These are phyloP conservation scores for Xestia c-nigrum DNA, from an alignment of 2,888 invertebrate genomes.

Conservation along the genomic window DNA sequence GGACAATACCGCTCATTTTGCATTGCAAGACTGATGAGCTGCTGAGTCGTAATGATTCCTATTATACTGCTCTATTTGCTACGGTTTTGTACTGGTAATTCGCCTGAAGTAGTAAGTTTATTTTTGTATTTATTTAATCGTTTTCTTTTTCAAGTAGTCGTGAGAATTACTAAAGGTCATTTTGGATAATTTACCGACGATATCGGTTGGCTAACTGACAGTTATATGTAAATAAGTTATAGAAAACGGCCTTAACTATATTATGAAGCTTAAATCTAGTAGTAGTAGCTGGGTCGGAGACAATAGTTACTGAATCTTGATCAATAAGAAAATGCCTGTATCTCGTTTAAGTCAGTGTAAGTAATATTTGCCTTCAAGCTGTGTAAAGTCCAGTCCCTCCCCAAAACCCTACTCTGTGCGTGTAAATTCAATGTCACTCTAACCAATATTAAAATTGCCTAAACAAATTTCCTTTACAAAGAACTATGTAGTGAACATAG, in stretches of 20 bases:
- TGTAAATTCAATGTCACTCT: neutral
- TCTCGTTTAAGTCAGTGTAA: neutral
- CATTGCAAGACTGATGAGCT: constrained; percentile 10
- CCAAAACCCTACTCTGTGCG: neutral
- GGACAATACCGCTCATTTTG: constrained; percentile 27
- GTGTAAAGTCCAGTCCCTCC: neutral
- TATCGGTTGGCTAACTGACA: too few relatives aligned
- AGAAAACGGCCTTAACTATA: too few relatives aligned
- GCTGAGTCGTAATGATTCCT: constrained; percentile 58
- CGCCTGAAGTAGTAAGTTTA: constrained; percentile 53
- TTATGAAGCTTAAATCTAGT: too few relatives aligned
- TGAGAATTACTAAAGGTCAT: neutral
- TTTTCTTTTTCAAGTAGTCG: neutral
- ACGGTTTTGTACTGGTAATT: constrained; percentile 38
- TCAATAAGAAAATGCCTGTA: neutral
- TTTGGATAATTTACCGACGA: too few relatives aligned
- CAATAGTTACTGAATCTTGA: neutral
- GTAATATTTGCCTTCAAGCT: neutral
- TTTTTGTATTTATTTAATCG: neutral
- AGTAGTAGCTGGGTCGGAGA: neutral
- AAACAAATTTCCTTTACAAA: constrained; percentile 1
- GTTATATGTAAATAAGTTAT: too few relatives aligned
- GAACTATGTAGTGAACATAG: constrained; percentile 74
- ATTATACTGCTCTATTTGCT: constrained; percentile 59
- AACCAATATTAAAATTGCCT: neutral